phyloP scores from a whole-genome alignment of 2,113 vertebrate genomes.

The Himantopus leucocephalus region DNA sequence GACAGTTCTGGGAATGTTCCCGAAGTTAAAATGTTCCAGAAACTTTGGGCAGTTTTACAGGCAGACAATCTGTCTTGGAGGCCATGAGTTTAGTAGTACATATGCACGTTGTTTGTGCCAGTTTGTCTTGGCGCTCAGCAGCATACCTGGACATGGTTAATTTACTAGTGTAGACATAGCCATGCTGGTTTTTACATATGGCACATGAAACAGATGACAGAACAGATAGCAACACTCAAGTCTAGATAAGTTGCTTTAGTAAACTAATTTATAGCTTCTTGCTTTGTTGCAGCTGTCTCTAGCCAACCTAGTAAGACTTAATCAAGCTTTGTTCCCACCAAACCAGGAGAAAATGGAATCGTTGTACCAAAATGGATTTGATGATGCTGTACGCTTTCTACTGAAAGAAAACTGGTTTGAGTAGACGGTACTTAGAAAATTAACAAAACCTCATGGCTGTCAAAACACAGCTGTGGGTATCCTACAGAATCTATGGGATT shows the following conservation, averaged over 20 bases:
- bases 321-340: conserved; percentile 85
- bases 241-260: not conserved
- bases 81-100: not conserved
- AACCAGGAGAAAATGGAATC: conserved; percentile 67
- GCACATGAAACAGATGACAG: not conserved
- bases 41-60: not conserved
- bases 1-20: not conserved
- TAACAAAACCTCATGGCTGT: not conserved
- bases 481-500: not conserved
- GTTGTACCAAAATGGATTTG: conserved; percentile 78
- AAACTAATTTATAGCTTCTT: not conserved
- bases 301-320: conserved; percentile 82
- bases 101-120: not conserved
- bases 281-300: conserved; percentile 78
- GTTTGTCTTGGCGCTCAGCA: not conserved
- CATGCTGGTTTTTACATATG: not conserved
- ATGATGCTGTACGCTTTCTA: conserved; percentile 81
- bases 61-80: not conserved
- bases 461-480: not conserved
- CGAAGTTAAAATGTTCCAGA: not conserved
- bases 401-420: conserved; percentile 79
- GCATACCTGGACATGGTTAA: not conserved
- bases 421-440: not conserved
- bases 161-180: not conserved
- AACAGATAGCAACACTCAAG: not conserved